Evolutionary conservation across 2,113 vertebrate species (phyloP).

Genomic region (Copsychus sechellarum): DNA sequence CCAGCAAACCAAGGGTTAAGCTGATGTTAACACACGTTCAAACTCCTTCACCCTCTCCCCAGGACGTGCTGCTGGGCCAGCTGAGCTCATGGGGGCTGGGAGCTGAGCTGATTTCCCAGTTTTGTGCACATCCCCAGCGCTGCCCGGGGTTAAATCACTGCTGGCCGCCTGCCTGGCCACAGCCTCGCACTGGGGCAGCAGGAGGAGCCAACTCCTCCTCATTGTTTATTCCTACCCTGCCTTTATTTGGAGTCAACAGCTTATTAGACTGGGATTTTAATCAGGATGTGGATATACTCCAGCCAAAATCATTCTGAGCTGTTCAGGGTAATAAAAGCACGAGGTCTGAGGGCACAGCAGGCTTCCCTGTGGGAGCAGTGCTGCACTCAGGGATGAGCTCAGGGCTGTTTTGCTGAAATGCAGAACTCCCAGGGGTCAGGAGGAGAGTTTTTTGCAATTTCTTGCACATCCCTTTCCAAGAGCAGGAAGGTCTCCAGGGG

Average conservation of each 20-base stretch:
- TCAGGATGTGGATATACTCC: constrained; percentile 3
- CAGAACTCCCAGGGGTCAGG: neutral
- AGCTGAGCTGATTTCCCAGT: constrained; percentile 28
- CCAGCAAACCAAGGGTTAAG: neutral
- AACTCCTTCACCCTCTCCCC: neutral
- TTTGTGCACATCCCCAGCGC: neutral
- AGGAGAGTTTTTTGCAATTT: neutral
- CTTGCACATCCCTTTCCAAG: neutral
- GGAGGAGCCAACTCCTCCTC: constrained; percentile 39
- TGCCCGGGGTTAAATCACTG: constrained; percentile 11
- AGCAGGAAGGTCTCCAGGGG: neutral
- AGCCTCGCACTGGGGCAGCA: constrained; percentile 35
- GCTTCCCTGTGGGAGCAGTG: neutral
- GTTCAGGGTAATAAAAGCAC: neutral
- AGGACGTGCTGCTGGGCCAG: neutral
- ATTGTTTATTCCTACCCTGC: constrained; percentile 53
- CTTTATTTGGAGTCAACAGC: constrained; percentile 67
- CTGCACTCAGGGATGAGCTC: neutral
- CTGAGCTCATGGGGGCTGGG: constrained; percentile 54
- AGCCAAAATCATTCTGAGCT: neutral
- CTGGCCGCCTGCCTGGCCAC: constrained; percentile 51
- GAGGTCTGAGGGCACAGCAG: neutral
- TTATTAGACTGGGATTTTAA: constrained; percentile 42
- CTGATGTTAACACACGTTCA: fast-evolving
- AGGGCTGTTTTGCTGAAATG: neutral